Percentiles rank a stretch among this genome's conserved stretches.
phyloP scores from a whole-genome alignment of 2,888 invertebrate species.

The Drosophila maculinotata region DNA sequence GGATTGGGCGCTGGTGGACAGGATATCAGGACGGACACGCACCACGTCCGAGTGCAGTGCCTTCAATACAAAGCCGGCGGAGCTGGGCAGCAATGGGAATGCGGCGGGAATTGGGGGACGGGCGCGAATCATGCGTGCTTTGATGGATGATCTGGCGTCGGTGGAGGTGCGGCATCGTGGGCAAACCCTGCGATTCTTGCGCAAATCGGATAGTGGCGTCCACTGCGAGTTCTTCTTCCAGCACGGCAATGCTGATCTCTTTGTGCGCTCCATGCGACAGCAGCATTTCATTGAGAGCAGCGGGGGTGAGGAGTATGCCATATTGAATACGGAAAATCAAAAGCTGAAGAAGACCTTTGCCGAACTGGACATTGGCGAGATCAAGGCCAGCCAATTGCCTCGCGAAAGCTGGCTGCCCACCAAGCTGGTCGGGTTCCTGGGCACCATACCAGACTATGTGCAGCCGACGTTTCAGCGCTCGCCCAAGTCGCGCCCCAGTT shows the following conservation, averaged over 20 bases:
- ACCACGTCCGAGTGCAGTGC: constrained; percentile 84
- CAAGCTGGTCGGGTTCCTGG: constrained; percentile 82
- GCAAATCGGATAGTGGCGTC: constrained; percentile 87
- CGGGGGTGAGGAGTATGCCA: constrained; percentile 87
- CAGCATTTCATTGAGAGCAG: constrained; percentile 79
- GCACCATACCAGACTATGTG: constrained; percentile 83
- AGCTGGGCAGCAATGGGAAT: constrained; percentile 43
- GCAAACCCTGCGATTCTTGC: constrained; percentile 88
- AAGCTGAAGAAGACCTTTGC: constrained; percentile 94
- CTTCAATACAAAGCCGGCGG: constrained; percentile 83
- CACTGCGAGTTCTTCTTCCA: constrained; percentile 93
- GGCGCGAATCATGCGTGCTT: constrained; percentile 86
- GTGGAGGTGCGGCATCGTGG: constrained; percentile 87
- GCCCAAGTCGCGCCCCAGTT: constrained; percentile 66
- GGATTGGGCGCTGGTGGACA: constrained; percentile 92
- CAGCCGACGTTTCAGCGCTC: constrained; percentile 78
- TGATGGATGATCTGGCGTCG: constrained; percentile 88
- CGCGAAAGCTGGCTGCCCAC: constrained; percentile 84
- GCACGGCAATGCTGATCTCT: constrained; percentile 92
- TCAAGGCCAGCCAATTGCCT: constrained; percentile 79
- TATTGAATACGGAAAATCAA: constrained; percentile 89
- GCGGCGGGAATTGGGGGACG: constrained; percentile 61
- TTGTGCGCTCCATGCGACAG: constrained; percentile 82
- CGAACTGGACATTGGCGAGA: constrained; percentile 90
- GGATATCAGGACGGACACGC: constrained; percentile 85